Base-by-base conservation (phyloP, 2,797 vertebrate genomes). In the Falco peregrinus region DNA sequence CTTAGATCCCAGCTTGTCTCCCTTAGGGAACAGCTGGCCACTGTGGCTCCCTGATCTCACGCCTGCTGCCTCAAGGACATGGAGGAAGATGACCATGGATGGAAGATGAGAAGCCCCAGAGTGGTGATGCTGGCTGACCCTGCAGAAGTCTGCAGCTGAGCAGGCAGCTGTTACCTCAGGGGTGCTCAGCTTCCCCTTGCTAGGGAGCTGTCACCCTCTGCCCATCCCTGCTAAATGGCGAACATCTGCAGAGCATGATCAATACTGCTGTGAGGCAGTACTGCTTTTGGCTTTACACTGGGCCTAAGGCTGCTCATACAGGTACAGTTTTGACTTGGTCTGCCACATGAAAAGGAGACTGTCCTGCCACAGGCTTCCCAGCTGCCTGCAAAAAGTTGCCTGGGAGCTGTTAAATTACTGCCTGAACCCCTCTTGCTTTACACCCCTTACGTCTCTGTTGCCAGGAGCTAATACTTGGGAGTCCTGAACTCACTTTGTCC, bases 141-240 rank as follows among this genome's bases (percentile, higher is more conserved):
- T 19, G 28, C 22, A 33, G 67, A 51, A 79, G 20, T 24, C 50
- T 47, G 5, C 16, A 63, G 39, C 31, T 47, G 31, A 9, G 0
- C 7, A 20, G 48, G n/a, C 1, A 89, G 29, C 10, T 26, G 13
- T 41, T 17, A 28, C 28, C 19, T 71, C 9, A 16, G 53, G 35
- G 33, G 21, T 45, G 24, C 73, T 39, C 28, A 39, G 41, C 8
- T 3, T 39, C 56, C 35, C 35, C 33, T 28, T 16, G 24, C 13
- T 8, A 6, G 21, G 24, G 28, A 65, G 41, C 37, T 57, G 31
- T 39, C 5, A 17, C 26, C 12, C 16, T 16, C 26, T 39, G 50
- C 37, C n/a, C 47, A 11, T 2, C 57, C 14, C 43, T 33, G 35
- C 0, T 10, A 5, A 16, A n/a, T 0, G 9, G 37, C 20, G 5